Percentiles rank a stretch among this genome's conserved stretches.
phyloP scores from a whole-genome alignment of 2,888 invertebrate genomes.

The Ferdinandea cuprea region DNA sequence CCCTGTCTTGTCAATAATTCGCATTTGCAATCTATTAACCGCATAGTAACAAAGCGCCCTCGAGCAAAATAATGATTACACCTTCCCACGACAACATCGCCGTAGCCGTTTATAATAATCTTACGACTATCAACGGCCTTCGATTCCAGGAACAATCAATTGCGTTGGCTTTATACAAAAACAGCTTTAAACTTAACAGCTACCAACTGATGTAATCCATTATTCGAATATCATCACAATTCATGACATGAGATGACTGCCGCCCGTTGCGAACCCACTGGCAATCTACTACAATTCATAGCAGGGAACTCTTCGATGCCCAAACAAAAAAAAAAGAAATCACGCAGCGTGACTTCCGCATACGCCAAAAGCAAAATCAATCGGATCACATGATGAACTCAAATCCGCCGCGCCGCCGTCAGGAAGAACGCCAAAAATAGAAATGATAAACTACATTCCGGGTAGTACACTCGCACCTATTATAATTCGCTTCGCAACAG shows the following conservation, averaged over 20 bases:
- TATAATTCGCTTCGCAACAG: conserved; percentile 12
- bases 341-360: conserved; percentile 35
- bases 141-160: neutral
- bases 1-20: too few species aligned
- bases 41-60: too few species aligned
- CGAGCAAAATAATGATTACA: too few species aligned
- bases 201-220: conserved; percentile 9
- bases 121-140: neutral
- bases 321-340: too few species aligned
- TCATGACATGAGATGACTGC: neutral
- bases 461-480: conserved; percentile 4
- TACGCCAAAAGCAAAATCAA: conserved; percentile 37
- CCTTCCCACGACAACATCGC: too few species aligned
- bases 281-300: conserved; percentile 11
- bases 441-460: conserved; percentile 29
- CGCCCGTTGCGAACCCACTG: too few species aligned
- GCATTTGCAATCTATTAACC: too few species aligned
- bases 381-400: conserved; percentile 2
- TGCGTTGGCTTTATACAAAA: neutral
- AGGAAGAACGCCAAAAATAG: conserved; percentile 45
- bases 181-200: conserved; percentile 1
- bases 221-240: neutral
- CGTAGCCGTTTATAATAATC: too few species aligned
- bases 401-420: neutral
- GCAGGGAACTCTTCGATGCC: neutral